A percentile compares a stretch with the other conserved stretches of the same genome.
phyloP scores from a whole-genome alignment of 92 coral and sea anemone species.

The Parazoanthus atlanticus region DNA sequence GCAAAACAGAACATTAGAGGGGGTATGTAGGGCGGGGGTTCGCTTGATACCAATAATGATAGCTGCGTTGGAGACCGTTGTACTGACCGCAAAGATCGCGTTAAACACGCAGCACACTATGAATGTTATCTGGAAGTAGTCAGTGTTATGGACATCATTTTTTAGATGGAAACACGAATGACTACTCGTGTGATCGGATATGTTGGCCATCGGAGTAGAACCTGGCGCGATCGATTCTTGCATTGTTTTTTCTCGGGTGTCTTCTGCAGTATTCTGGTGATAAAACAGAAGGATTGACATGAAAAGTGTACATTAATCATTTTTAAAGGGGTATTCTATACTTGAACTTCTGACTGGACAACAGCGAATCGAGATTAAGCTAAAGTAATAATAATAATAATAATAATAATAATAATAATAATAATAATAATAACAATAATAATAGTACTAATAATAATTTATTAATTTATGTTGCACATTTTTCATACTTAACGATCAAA shows the following conservation, averaged over 20 bases:
- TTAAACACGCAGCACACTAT: slow-evolving; percentile 28
- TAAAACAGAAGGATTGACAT: neutral
- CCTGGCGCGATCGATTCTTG: neutral
- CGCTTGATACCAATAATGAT: slow-evolving; percentile 16
- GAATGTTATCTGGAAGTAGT: slow-evolving; percentile 28
- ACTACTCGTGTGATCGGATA: neutral
- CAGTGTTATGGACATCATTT: neutral
- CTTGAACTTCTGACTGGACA: no score
- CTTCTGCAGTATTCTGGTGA: neutral
- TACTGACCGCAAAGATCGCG: slow-evolving; percentile 23
- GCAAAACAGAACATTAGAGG: slow-evolving; percentile 34
- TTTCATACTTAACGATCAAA: no score
- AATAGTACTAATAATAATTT: no score
- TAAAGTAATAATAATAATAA: no score
- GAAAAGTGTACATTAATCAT: no score
- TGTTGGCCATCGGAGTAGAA: slow-evolving; percentile 12
- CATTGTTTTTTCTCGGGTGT: neutral
- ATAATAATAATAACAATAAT: no score
- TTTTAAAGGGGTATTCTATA: no score
- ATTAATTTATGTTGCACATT: no score
- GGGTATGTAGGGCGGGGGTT: slow-evolving; percentile 27
- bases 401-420: no score
- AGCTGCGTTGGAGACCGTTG: neutral
- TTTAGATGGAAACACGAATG: slow-evolving; percentile 1
- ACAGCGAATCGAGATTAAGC: no score